Evolutionary conservation across 1,140 invertebrate genomes (phyloP).

Genomic region (Melitaea cinxia): DNA sequence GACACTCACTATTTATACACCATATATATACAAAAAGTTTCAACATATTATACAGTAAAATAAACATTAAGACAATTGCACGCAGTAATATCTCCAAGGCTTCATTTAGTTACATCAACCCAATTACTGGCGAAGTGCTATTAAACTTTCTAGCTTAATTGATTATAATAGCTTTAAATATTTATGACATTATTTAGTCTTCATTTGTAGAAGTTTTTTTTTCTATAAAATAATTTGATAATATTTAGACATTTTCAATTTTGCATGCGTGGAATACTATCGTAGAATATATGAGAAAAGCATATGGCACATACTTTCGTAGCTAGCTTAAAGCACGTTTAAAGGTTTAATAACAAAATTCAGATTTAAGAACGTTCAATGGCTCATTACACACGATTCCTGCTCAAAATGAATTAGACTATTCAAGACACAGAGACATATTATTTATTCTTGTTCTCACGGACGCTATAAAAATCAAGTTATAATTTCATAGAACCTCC

Average conservation of each 20-base stretch:
- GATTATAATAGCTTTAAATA: slow-evolving; percentile 32
- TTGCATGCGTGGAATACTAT: too few species aligned
- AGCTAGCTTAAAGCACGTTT: neutral
- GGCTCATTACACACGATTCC: slow-evolving; percentile 20
- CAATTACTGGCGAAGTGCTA: neutral
- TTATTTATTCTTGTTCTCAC: slow-evolving; percentile 74
- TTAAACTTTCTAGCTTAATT: slow-evolving; percentile 53
- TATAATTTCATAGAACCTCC: slow-evolving; percentile 69
- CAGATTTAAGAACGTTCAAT: slow-evolving; percentile 23
- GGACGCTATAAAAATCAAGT: slow-evolving; percentile 73
- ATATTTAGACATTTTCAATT: neutral
- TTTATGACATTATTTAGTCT: slow-evolving; percentile 36
- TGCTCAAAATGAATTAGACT: slow-evolving; percentile 31
- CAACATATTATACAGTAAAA: slow-evolving; percentile 2
- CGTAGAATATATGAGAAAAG: too few species aligned
- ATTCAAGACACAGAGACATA: slow-evolving; percentile 63
- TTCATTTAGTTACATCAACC: slow-evolving; percentile 8
- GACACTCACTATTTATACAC: neutral
- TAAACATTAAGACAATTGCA: slow-evolving; percentile 8
- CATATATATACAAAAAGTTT: neutral
- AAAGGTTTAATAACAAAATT: neutral
- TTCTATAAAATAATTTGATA: neutral
- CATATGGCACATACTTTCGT: neutral
- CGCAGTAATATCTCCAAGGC: slow-evolving; percentile 2
- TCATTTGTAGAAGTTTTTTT: slow-evolving; percentile 2